A percentile compares a stretch with the other conserved stretches of the same genome.
These are phyloP conservation scores for Scrobipalpa costella DNA, from an alignment of 2,888 invertebrate genomes.

Conservation along the genomic window DNA sequence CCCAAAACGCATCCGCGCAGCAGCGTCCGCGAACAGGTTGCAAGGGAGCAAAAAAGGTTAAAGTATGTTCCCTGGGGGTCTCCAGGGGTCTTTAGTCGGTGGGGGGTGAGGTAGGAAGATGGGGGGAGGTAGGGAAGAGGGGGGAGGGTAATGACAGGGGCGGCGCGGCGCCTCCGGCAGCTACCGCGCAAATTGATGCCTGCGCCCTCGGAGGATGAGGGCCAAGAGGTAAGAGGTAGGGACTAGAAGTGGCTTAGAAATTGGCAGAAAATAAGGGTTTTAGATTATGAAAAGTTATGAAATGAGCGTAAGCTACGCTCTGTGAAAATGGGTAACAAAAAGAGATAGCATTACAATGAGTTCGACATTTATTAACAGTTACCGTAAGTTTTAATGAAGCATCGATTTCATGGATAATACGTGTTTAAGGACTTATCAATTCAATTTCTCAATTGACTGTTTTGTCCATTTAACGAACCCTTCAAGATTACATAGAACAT, in stretches of 20 bases:
- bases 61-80: conserved; percentile 65
- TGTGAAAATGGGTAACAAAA: too few species aligned
- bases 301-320: background rate
- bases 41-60: conserved; percentile 79
- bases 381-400: too few species aligned
- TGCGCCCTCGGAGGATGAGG: conserved; percentile 58
- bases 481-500: too few species aligned
- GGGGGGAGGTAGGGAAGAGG: conserved; percentile 31
- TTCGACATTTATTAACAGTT: too few species aligned
- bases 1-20: conserved; percentile 66
- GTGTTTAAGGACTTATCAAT: too few species aligned
- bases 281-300: background rate
- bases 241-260: conserved; percentile 10
- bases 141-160: conserved; percentile 76
- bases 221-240: background rate
- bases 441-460: too few species aligned
- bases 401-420: too few species aligned
- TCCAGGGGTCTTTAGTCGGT: conserved; percentile 26
- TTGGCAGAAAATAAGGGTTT: background rate
- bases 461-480: too few species aligned
- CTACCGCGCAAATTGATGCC: conserved; percentile 80
- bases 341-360: too few species aligned
- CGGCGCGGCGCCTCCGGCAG: conserved; percentile 78
- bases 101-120: conserved; percentile 30
- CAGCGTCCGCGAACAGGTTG: conserved; percentile 76